Conservation (phyloP, 2,113 vertebrate genomes). For the Pluvianellus socialis region DNA sequence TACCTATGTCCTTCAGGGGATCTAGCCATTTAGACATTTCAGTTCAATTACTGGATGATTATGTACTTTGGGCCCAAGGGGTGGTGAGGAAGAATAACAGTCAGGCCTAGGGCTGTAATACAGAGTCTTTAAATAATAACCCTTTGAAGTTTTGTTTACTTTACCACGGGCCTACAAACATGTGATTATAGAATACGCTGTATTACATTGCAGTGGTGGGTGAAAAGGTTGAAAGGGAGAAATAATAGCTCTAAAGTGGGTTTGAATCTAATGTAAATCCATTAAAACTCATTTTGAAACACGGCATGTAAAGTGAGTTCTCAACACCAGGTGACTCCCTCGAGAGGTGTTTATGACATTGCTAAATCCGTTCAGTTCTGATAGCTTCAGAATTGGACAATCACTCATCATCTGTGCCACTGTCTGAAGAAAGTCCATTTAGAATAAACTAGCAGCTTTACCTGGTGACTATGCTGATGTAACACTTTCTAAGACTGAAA, state of each 20-base stretch:
- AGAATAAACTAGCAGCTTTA: conserved; percentile 29
- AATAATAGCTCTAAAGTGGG: neutral
- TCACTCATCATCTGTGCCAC: conserved; percentile 54
- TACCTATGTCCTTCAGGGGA: conserved; percentile 78
- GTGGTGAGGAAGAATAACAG: conserved; percentile 74
- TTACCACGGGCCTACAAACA: conserved; percentile 6
- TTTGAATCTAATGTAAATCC: conserved; percentile 12
- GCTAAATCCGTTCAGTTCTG: conserved; percentile 59
- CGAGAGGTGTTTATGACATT: conserved; percentile 64
- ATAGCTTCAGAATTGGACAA: conserved; percentile 63
- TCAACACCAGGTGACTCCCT: conserved; percentile 59
- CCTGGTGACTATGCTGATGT: conserved; percentile 13
- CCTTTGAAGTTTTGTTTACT: conserved; percentile 42
- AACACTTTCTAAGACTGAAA: neutral
- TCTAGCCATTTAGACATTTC: conserved; percentile 68
- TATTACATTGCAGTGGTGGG: neutral
- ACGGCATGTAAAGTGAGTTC: conserved; percentile 21
- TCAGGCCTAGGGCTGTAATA: neutral
- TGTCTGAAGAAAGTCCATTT: conserved; percentile 47
- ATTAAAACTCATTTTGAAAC: conserved; percentile 40
- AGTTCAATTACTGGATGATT: conserved; percentile 74
- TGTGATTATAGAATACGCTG: neutral
- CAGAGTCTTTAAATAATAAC: conserved; percentile 17
- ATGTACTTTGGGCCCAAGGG: conserved; percentile 76
- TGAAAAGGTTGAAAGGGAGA: neutral